Evolutionary conservation across 2,888 invertebrate genomes (phyloP).

Genomic region (Thera obeliscata): DNA sequence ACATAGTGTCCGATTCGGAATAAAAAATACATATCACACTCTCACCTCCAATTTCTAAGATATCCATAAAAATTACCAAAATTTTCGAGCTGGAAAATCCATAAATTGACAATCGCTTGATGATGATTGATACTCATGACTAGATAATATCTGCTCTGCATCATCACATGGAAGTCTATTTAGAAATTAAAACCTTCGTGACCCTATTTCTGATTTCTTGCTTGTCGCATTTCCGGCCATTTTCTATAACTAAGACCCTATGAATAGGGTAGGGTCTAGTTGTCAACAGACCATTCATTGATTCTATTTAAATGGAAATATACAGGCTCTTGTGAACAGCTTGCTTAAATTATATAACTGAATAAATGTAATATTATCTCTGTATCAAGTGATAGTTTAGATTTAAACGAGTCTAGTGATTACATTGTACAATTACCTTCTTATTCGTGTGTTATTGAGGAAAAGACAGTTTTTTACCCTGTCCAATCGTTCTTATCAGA

Average conservation of each 20-base stretch:
- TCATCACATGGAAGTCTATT: neutral
- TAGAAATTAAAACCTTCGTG: neutral
- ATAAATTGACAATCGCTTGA: too few species aligned
- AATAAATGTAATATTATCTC: slow-evolving; percentile 3
- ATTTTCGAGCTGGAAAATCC: too few species aligned
- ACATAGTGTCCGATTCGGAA: neutral
- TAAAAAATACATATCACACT: neutral
- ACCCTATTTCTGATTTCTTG: neutral
- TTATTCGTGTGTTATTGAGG: neutral
- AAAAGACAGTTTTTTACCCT: neutral
- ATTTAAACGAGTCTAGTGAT: neutral
- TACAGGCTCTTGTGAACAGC: slow-evolving; percentile 25
- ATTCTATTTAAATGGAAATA: slow-evolving; percentile 29
- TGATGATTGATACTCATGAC: neutral
- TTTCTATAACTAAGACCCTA: slow-evolving; percentile 2
- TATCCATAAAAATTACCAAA: too few species aligned
- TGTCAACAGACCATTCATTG: slow-evolving; percentile 8
- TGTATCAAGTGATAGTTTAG: neutral
- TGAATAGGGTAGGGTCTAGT: neutral
- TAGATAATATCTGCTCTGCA: neutral
- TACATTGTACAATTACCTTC: neutral
- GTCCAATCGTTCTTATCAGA: neutral
- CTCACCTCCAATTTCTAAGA: too few species aligned
- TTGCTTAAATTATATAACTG: slow-evolving; percentile 29
- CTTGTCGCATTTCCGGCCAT: slow-evolving; percentile 6